A percentile compares a stretch with the other conserved stretches of the same genome.
Evolutionary conservation across 2,888 invertebrate genomes (phyloP).

Genomic region (Luffia ferchaultella): DNA sequence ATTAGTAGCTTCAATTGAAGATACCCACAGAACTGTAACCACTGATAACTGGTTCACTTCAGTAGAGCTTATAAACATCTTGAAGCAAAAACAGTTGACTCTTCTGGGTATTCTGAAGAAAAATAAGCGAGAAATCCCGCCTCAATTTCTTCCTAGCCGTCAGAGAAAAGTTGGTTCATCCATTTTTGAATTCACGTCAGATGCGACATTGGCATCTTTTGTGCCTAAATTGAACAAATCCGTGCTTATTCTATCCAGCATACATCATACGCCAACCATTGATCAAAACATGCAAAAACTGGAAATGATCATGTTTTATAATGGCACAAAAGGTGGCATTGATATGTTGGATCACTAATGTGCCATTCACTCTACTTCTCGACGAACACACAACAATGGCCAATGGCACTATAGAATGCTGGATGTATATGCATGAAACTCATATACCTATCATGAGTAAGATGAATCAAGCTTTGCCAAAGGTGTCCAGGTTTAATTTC

Average conservation of each 20-base stretch:
- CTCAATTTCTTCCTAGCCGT: slow-evolving; percentile 1
- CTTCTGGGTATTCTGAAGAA: slow-evolving; percentile 12
- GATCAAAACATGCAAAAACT: slow-evolving; percentile 20
- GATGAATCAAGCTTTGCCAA: slow-evolving; percentile 7
- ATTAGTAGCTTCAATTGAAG: slow-evolving; percentile 8
- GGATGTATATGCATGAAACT: slow-evolving; percentile 6
- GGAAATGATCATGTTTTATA: slow-evolving; percentile 21
- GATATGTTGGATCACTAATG: slow-evolving; percentile 19
- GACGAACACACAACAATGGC: slow-evolving; percentile 18
- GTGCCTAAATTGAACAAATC: slow-evolving; percentile 12
- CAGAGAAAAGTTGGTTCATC: slow-evolving; percentile 6
- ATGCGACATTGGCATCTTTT: slow-evolving; percentile 12
- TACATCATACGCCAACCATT: slow-evolving; percentile 18
- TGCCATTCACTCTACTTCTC: slow-evolving; percentile 16
- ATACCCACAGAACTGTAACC: slow-evolving; percentile 15
- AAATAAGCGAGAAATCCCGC: slow-evolving; percentile 3
- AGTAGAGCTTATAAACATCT: slow-evolving; percentile 11
- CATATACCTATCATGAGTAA: slow-evolving; percentile 7
- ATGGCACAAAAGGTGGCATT: slow-evolving; percentile 21
- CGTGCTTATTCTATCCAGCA: slow-evolving; percentile 10
- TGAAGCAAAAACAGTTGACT: slow-evolving; percentile 9
- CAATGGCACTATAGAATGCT: slow-evolving; percentile 16
- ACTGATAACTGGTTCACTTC: slow-evolving; percentile 17
- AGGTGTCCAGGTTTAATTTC: slow-evolving; percentile 8
- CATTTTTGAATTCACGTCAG: slow-evolving; percentile 12